Conservation (phyloP, 2,888 invertebrate species). For the Mythimna vitellina region DNA sequence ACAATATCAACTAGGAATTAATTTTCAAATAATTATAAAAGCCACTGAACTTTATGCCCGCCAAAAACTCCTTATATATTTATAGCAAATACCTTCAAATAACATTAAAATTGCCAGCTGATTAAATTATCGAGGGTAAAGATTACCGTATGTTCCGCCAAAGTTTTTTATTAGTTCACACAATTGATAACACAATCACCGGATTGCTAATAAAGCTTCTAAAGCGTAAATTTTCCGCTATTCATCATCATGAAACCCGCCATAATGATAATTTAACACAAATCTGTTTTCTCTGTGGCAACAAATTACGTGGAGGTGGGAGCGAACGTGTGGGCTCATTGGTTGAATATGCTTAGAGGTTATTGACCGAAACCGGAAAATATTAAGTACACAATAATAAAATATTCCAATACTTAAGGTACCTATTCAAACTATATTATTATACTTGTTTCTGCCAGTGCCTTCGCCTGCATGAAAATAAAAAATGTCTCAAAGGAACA, state of each 20-base stretch:
- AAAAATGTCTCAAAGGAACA: no score
- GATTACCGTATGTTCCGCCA: neutral
- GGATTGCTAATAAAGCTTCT: neutral
- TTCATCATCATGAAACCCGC: constrained; percentile 1
- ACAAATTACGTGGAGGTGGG: neutral
- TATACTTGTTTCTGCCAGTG: no score
- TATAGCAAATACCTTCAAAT: neutral
- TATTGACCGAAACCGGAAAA: neutral
- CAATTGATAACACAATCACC: neutral
- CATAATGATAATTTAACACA: constrained; percentile 2
- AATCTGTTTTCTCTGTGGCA: constrained; percentile 4
- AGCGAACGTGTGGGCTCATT: neutral
- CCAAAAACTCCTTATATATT: neutral
- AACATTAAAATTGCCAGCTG: neutral
- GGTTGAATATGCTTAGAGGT: neutral
- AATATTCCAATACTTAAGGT: no score
- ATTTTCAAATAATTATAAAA: no score
- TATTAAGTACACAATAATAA: no score
- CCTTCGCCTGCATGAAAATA: no score
- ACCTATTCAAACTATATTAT: no score
- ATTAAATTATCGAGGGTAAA: neutral
- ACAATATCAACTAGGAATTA: no score
- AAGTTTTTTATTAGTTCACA: neutral
- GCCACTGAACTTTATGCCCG: no score
- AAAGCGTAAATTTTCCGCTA: neutral